Base-by-base conservation (phyloP, 1,140 invertebrate species). In the Tyrophagus putrescentiae region DNA sequence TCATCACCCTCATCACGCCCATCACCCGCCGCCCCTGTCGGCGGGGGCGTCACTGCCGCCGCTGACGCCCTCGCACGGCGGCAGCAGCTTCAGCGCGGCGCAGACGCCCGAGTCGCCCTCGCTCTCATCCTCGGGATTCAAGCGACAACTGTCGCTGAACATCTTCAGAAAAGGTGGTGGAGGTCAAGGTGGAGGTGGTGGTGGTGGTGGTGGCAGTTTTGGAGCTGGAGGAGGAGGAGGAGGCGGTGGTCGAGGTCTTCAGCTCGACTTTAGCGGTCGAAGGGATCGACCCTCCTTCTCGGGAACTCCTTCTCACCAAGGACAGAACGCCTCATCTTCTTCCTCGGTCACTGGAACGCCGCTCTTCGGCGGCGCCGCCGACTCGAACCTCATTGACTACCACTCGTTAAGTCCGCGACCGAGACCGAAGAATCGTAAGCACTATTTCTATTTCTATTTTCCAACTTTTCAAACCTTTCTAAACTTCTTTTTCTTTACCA, bases 371-470 rank as follows among this genome's bases (percentile, higher is more conserved):
- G 36, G 36, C 21, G 21, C 45, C 31, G 7, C 31, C 45, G 7
- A 48, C 23, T 48, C 21, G n/a, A n/a, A 54, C 13, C 27, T 54
- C 13, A 54, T 54, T 54, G 52, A 54, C 25, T 34, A 13, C 9
- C 52, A 54, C 39, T 54, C 52, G 27, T 33, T 54, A 13, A 54
- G 52, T 54, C 52, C 52, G 1, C 16, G 52, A 31, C 52, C 52
- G n/a, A 28, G 52, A 16, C 52, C 52, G 9, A 54, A 54, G 27
- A 27, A 54, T 54, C 25, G 52, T 54, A 31, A 54, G 52, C n/a
- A 54, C 21, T 42, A 21, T 42, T n/a, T n/a, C n/a, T n/a, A n/a
- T n/a, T n/a, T n/a, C n/a, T n/a, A n/a, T n/a, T 42, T 9, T 48
- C 18, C 7, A 7, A 25, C 45, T 25, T 48, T 48, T 7, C 31